Conservation (phyloP, 2,888 invertebrate genomes). For the Catonia carolina region DNA sequence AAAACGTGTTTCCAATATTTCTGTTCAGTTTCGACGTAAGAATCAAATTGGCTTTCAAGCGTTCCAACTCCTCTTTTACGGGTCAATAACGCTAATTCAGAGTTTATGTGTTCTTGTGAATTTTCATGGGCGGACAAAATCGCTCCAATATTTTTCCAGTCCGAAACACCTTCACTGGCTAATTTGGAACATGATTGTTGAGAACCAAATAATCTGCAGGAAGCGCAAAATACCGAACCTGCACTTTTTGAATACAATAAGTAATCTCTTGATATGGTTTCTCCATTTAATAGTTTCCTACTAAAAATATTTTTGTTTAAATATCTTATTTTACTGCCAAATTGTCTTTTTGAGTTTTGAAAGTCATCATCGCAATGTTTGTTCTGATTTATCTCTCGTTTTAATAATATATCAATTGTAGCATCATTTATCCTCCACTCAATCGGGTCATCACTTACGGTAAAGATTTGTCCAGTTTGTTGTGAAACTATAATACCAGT, state of each 20-base stretch:
- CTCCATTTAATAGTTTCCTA: constrained; percentile 18
- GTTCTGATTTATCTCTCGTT: too few relatives aligned
- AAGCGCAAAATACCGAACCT: too few relatives aligned
- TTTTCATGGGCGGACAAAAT: constrained; percentile 21
- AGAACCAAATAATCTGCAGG: constrained; percentile 16
- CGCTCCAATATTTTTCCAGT: constrained; percentile 18
- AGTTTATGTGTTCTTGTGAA: constrained; percentile 21
- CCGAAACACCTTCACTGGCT: constrained; percentile 15
- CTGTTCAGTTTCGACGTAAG: constrained; percentile 13
- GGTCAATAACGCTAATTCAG: constrained; percentile 18
- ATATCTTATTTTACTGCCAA: constrained; percentile 14
- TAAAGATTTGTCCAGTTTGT: too few relatives aligned
- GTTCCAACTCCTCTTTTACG: constrained; percentile 18
- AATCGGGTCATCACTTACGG: too few relatives aligned
- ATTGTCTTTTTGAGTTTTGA: constrained; percentile 10
- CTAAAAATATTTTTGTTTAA: constrained; percentile 7
- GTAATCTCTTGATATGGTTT: constrained; percentile 17
- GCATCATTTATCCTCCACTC: too few relatives aligned
- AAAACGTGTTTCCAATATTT: constrained; percentile 22
- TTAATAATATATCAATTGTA: too few relatives aligned
- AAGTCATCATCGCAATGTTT: constrained; percentile 18
- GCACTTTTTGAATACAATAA: constrained; percentile 17
- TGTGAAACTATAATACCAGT: too few relatives aligned
- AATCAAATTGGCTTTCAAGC: constrained; percentile 17
- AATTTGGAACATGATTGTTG: constrained; percentile 14